Evolutionary conservation across 2,113 vertebrate genomes (phyloP).

Genomic region (Azemiops feae): DNA sequence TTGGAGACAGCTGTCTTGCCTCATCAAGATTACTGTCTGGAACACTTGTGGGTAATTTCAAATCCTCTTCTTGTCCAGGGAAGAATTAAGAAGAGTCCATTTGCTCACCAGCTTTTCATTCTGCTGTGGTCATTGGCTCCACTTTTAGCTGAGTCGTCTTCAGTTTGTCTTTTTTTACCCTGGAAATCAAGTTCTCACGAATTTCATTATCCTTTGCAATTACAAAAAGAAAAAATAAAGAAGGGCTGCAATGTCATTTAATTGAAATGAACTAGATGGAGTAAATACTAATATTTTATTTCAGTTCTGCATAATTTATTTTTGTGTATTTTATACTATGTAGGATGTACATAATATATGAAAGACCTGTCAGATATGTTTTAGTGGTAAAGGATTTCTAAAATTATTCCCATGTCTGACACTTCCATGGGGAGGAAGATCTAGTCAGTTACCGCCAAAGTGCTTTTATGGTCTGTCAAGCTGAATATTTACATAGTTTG

Average conservation of each 20-base stretch:
- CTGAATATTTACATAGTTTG: conserved; percentile 56
- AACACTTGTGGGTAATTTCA: background rate
- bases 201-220: background rate
- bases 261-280: background rate
- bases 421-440: background rate
- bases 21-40: background rate
- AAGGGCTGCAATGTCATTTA: background rate
- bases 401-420: conserved; percentile 36
- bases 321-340: background rate
- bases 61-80: background rate
- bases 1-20: background rate
- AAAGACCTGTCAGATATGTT: conserved; percentile 40
- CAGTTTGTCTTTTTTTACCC: background rate
- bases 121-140: background rate
- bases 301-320: conserved; percentile 40
- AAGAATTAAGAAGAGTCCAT: background rate
- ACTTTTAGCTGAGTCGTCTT: background rate
- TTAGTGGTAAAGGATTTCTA: conserved; percentile 39
- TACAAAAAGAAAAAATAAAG: background rate
- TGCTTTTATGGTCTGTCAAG: conserved; percentile 39
- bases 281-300: conserved; percentile 28
- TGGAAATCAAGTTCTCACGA: background rate
- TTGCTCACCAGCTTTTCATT: background rate
- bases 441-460: conserved; percentile 15
- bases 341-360: background rate